These are phyloP conservation scores for Sitta europaea DNA, from an alignment of 2,113 vertebrate species.

Conservation along the genomic window DNA sequence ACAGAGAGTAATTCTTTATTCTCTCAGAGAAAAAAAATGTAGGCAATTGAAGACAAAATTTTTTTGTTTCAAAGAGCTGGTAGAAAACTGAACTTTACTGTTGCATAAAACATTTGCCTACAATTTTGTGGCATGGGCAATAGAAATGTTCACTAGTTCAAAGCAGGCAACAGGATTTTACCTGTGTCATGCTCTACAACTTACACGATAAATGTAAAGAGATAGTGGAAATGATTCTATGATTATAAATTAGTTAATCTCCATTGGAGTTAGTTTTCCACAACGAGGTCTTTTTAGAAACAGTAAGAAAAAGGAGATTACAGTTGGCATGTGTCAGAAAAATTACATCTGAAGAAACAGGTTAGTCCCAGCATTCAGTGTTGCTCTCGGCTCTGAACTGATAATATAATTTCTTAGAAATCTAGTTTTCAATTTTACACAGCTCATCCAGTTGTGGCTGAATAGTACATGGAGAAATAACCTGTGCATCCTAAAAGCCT, in stretches of 20 bases:
- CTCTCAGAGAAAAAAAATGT: not conserved
- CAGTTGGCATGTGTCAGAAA: constrained; percentile 53
- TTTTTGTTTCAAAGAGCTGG: constrained; percentile 14
- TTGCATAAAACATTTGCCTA: constrained; percentile 53
- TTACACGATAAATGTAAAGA: constrained; percentile 52
- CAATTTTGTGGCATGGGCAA: not conserved
- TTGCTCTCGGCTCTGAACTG: not conserved
- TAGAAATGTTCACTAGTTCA: constrained; percentile 41
- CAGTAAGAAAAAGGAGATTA: constrained; percentile 12
- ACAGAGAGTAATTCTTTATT: constrained; percentile 28
- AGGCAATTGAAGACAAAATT: constrained; percentile 14
- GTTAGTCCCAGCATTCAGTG: not conserved
- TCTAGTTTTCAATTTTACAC: constrained; percentile 1
- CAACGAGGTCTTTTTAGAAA: constrained; percentile 18
- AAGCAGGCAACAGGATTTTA: constrained; percentile 6
- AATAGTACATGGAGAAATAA: not conserved
- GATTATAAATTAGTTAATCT: constrained; percentile 64
- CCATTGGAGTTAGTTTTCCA: constrained; percentile 45
- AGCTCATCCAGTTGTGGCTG: not conserved
- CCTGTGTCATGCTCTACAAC: constrained; percentile 17
- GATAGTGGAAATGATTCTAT: constrained; percentile 36
- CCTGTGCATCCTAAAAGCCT: not conserved
- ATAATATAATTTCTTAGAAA: constrained; percentile 18
- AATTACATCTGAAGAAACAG: constrained; percentile 54
- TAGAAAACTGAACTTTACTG: constrained; percentile 35